phyloP scores from a whole-genome alignment of 30 jellyfish, hydroid and myxozoan species.

The Catostylus mosaicus region DNA sequence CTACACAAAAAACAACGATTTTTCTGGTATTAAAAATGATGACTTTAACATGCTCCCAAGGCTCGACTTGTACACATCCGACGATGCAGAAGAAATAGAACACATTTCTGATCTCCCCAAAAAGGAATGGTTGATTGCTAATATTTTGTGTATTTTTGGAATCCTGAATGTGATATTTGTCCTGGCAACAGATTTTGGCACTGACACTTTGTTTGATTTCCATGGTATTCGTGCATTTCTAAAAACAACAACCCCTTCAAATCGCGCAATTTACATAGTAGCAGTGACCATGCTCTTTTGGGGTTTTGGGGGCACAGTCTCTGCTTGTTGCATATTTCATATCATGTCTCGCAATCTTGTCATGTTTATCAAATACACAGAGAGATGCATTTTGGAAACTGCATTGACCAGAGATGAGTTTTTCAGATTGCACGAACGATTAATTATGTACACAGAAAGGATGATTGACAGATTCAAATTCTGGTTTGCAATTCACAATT shows the following conservation, averaged over 20 bases:
- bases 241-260: slow-evolving; percentile 29
- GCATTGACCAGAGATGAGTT: slow-evolving; percentile 25
- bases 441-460: slow-evolving; percentile 12
- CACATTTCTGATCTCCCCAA: slow-evolving; percentile 11
- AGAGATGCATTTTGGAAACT: background rate
- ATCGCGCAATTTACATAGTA: slow-evolving; percentile 32
- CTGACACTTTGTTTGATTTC: slow-evolving; percentile 54
- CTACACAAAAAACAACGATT: slow-evolving; percentile 18
- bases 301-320: slow-evolving; percentile 63
- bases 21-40: background rate
- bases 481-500: slow-evolving; percentile 62
- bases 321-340: slow-evolving; percentile 60
- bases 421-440: slow-evolving; percentile 19
- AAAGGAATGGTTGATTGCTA: slow-evolving; percentile 43
- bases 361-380: slow-evolving; percentile 1
- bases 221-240: slow-evolving; percentile 54
- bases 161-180: slow-evolving; percentile 13
- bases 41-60: slow-evolving; percentile 31
- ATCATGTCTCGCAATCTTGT: slow-evolving; percentile 41
- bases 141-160: slow-evolving; percentile 18
- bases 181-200: slow-evolving; percentile 43
- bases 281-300: slow-evolving; percentile 46
- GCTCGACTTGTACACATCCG: background rate
- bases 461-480: slow-evolving; percentile 37
- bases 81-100: slow-evolving; percentile 5